Evolutionary conservation across 2,797 vertebrate genomes (phyloP), one percentile per base, ranked within the genome.

Genomic region (Okamejei kenojei): DNA sequence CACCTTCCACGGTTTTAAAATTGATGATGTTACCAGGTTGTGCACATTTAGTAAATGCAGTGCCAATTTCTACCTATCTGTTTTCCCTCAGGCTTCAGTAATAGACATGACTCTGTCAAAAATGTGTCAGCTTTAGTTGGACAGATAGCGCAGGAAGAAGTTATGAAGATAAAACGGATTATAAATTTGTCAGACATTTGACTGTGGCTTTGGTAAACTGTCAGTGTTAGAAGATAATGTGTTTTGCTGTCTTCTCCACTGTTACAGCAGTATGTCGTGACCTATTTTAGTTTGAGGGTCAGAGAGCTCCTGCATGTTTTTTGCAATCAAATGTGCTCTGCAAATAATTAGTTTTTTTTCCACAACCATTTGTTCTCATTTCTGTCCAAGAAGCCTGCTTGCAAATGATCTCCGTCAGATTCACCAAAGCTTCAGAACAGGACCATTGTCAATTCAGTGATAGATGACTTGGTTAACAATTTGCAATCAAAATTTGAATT

Each of bases 391-490:
- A 68, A 88, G 84, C 7, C 61, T 88, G 84, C 61, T n/a, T 88
- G 13, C 84, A 88, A 68, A 35, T 86, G n/a, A 65, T 68, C 15
- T 88, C 63, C 21, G 17, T 63, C 82, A 86, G 58, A 15, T 29
- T 63, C 23, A 32, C 63, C 17, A 32, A 32, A 17, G 19, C 7
- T 0, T 68, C 61, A 88, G 61, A 88, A 68, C 68, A 17, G 19
- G 19, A 32, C 84, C n/a, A 21, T 88, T 88, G 84, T 88, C n/a
- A 32, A 68, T 88, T 88, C 35, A 35, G 84, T 88, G 84, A 88
- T 68, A 32, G 68, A 68, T 68, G 29, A 68, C n/a, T 88, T 88
- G 17, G 35, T 68, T n/a, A 88, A 32, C 61, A 11, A 88, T 65
- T 88, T 65, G 21, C 13, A 63, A 88, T 65, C 84, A 88, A 65